A percentile compares a stretch with the other conserved stretches of the same genome.
Evolutionary conservation across 2,113 vertebrate genomes (phyloP).

Genomic region (Poeciliopsis occidentalis): DNA sequence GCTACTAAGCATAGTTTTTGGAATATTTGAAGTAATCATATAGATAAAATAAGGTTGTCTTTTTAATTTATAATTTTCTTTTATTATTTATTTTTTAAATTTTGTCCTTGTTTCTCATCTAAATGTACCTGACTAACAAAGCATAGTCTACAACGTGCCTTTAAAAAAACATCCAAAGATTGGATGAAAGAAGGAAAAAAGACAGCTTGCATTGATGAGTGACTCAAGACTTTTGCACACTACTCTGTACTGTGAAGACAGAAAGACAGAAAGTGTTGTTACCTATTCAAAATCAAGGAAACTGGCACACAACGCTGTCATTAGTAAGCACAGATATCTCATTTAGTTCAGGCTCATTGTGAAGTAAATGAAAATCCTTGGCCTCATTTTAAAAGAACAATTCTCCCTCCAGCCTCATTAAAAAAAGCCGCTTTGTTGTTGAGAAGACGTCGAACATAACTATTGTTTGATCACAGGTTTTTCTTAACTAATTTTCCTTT

Average conservation of each 20-base stretch:
- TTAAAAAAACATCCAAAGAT: no score
- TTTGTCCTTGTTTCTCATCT: no score
- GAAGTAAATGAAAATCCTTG: constrained; percentile 10
- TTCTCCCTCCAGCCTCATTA: constrained; percentile 4
- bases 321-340: not conserved
- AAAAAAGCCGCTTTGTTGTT: not conserved
- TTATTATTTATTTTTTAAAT: no score
- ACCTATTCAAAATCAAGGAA: not conserved
- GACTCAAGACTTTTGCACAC: no score
- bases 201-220: no score
- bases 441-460: not conserved
- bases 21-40: no score
- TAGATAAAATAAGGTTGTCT: no score
- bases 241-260: not conserved
- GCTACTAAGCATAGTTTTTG: no score
- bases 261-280: not conserved
- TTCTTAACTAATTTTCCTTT: not conserved
- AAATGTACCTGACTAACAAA: no score
- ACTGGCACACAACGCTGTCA: not conserved
- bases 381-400: constrained; percentile 6
- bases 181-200: not conserved
- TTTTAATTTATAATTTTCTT: no score
- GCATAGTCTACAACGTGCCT: no score
- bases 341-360: not conserved
- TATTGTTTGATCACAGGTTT: not conserved